Evolutionary conservation across 1,140 invertebrate genomes (phyloP), one percentile per base, ranked within the genome.

Genomic region (Tetramorium alpestre): DNA sequence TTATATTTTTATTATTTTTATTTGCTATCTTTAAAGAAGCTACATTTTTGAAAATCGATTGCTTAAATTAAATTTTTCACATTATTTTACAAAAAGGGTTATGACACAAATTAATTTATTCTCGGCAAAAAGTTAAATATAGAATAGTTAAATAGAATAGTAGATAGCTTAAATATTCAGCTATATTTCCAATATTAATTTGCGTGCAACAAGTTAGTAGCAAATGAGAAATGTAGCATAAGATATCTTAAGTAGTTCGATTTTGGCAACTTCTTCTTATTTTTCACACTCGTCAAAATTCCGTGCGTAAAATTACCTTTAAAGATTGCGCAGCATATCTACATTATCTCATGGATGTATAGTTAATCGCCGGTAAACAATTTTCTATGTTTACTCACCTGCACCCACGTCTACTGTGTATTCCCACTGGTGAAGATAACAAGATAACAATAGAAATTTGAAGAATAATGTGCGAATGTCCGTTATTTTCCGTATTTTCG

Each of bases 371-470:
- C 6, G 16, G 47, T 86, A 80, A 78, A 86, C 75, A 86, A 80
- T 80, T 80, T 78, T 56, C 84, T 78, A 47, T 80, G 62, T 86
- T 86, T 86, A 78, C 84, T 67, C 22, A 56, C 33, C 25, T 78
- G 62, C 62, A 86, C 62, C 73, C 62, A 78, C 49, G 33, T 86
- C 49, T 75, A 76, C 33, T 11, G 60, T 62, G 16, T 62, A 44
- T 86, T 78, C 58, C 22, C 41, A 22, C 10, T 33, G 10, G 62
- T 38, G 25, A 85, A 47, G 51, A 86, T 86, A 67, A 86, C 47
- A 85, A 47, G 51, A 86, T 86, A 67, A 86, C 47, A 67, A 86
- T 80, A n/a, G 18, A 85, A 80, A 78, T 65, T n/a, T 41, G 16
- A 54, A 25, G 22, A 78, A 51, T 64, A 67, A 77, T 1, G 22